Percentiles rank a stretch among this genome's conserved stretches.
Conservation (phyloP, 2,113 vertebrate genomes). For the Galemys pyrenaicus region DNA sequence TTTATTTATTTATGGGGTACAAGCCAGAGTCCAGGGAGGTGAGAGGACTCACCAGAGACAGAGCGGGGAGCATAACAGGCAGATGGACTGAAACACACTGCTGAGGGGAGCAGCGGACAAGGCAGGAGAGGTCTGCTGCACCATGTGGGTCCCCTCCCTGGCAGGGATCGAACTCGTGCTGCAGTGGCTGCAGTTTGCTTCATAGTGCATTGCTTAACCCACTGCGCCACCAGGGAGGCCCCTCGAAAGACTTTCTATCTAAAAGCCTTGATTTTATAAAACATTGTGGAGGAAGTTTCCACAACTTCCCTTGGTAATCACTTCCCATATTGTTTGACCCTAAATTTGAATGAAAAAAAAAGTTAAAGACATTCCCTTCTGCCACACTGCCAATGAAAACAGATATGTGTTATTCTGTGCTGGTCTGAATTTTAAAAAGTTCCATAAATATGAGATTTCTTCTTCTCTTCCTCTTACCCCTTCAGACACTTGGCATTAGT, state of each 20-base stretch:
- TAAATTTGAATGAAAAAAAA: conserved; percentile 22
- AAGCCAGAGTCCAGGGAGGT: too few species aligned
- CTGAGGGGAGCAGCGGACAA: too few species aligned
- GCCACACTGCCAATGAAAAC: not conserved
- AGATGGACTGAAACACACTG: too few species aligned
- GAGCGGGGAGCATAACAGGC: too few species aligned
- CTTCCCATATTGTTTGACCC: not conserved
- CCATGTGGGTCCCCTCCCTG: too few species aligned
- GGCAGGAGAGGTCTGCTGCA: too few species aligned
- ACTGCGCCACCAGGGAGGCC: too few species aligned
- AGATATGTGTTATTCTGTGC: not conserved
- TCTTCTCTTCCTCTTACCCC: not conserved
- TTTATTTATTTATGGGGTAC: too few species aligned
- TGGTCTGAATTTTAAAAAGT: conserved; percentile 36
- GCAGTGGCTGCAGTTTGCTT: too few species aligned
- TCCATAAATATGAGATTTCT: conserved; percentile 42
- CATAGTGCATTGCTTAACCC: too few species aligned
- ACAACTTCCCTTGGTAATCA: not conserved
- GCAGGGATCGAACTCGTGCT: too few species aligned
- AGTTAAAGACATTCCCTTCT: conserved; percentile 19
- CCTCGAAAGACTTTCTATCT: conserved; percentile 5
- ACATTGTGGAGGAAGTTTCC: not conserved
- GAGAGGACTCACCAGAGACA: too few species aligned
- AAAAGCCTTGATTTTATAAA: not conserved
- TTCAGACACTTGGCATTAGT: not conserved